Base-by-base conservation (phyloP, 2,888 invertebrate species). In the Dione juno region DNA sequence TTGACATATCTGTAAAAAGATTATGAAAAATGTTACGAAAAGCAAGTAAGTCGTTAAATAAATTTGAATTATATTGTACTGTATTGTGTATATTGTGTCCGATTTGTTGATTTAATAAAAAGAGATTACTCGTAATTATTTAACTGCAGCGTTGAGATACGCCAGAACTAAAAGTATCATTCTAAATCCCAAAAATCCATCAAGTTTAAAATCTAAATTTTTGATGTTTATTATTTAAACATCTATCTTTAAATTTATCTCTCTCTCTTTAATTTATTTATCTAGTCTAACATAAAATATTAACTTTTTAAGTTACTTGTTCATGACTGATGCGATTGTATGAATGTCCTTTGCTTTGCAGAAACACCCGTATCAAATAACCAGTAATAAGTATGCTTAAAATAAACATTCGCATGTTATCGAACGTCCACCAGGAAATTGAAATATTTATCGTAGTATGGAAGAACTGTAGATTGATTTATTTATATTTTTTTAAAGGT, bases 381-480 rank as follows among this genome's bases (percentile, higher is more conserved):
- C 35, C 3, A 37, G 54, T 57, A 53, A 28, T 57, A 37, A 57
- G 16, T 57, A 16, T 37, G 37, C 43, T 59, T 59, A 28, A 59
- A 59, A 71, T 67, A 74, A 70, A 71, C 40, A 61, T 16, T 53
- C 28, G 57, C 63, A 64, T 48, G 13, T 28, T 54, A 54, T 48
- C 37, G 28, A 50, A 21, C 61, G 54, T 65, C 48, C 21, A 40
- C 57, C 48, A 67, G 28, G 28, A 59, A 59, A 45, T 28, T 59
- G 40, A n/a, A 59, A 21, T 43, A 40, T 43, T 59, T 14, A 16
- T 13, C 13, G 40, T 41, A 13, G 21, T 28, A 14, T 43, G 21
- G 14, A 8, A 59, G 43, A 41, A 19, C 19, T 35, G 9, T 8
- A 35, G n/a, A 54, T 35, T 35, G n/a, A 9, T 3, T 35, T 28